These are phyloP conservation scores for Phylloscopus trochiloides DNA, from an alignment of 2,113 vertebrate genomes.

Conservation along the genomic window DNA sequence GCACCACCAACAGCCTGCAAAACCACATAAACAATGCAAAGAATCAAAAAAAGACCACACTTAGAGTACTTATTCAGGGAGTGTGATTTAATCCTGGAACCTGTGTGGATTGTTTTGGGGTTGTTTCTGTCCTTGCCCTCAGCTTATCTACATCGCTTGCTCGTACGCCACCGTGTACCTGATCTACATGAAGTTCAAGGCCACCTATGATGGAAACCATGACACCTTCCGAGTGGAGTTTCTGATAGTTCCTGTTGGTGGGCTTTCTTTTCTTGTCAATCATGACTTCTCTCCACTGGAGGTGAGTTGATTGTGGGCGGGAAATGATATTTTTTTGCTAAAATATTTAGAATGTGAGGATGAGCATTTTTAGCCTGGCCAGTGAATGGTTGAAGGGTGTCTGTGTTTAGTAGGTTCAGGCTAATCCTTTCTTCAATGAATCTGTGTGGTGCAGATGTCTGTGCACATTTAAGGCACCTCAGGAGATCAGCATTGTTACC, in stretches of 20 bases:
- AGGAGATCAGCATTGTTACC: background rate
- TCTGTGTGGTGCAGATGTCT: background rate
- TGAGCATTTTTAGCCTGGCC: background rate
- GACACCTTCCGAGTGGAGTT: constrained; percentile 98
- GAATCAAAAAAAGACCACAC: background rate
- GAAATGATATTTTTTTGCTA: background rate
- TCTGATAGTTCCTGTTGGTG: constrained; percentile 93
- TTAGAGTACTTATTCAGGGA: background rate
- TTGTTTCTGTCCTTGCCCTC: background rate
- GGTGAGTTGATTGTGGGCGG: constrained; percentile 72
- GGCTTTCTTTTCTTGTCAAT: constrained; percentile 93
- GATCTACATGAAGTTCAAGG: constrained; percentile 97
- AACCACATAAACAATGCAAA: background rate
- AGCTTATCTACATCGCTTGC: constrained; percentile 96
- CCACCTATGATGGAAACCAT: constrained; percentile 96
- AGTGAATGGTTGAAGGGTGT: background rate
- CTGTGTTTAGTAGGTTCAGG: background rate
- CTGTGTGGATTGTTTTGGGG: background rate
- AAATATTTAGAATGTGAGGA: background rate
- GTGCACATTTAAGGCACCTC: background rate
- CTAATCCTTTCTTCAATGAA: background rate
- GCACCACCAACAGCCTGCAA: background rate
- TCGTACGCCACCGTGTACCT: constrained; percentile 94
- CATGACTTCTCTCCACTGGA: constrained; percentile 98
- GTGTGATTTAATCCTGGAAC: background rate